Conservation (phyloP, 2,797 vertebrate species). For the Gallinago stenura region DNA sequence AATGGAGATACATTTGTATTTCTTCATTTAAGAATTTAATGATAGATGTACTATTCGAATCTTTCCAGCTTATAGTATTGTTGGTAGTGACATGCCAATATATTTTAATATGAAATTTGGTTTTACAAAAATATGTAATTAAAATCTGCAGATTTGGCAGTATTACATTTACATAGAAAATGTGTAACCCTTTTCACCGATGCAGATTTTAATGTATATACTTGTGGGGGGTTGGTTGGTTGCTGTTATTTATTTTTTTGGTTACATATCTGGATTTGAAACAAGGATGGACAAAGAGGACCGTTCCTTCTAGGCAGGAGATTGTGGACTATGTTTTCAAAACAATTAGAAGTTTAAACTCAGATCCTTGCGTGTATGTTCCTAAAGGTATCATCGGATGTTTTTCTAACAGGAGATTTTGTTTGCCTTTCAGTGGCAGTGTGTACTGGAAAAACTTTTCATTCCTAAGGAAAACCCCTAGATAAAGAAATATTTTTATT, state of each 20-base stretch:
- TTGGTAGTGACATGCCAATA: background rate
- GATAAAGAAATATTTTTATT: conserved; percentile 55
- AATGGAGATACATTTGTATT: background rate
- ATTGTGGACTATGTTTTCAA: conserved; percentile 38
- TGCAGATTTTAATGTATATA: background rate
- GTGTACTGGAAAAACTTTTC: background rate
- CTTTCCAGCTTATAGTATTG: background rate
- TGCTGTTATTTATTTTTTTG: background rate
- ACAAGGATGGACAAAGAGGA: conserved; percentile 37
- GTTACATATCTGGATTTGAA: background rate
- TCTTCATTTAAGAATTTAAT: background rate
- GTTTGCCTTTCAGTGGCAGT: background rate
- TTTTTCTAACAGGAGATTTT: conserved; percentile 5
- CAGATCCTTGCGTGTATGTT: background rate
- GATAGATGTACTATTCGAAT: background rate
- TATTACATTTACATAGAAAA: background rate
- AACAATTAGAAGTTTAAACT: background rate
- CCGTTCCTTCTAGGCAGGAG: conserved; percentile 47
- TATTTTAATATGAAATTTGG: background rate
- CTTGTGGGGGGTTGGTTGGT: background rate
- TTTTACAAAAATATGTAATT: background rate
- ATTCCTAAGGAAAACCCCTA: background rate
- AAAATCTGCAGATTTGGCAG: background rate
- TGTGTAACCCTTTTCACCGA: background rate
- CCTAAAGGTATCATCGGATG: conserved; percentile 38